phyloP scores from a whole-genome alignment of 2,113 vertebrate species.

The Brienomyrus longianalis region DNA sequence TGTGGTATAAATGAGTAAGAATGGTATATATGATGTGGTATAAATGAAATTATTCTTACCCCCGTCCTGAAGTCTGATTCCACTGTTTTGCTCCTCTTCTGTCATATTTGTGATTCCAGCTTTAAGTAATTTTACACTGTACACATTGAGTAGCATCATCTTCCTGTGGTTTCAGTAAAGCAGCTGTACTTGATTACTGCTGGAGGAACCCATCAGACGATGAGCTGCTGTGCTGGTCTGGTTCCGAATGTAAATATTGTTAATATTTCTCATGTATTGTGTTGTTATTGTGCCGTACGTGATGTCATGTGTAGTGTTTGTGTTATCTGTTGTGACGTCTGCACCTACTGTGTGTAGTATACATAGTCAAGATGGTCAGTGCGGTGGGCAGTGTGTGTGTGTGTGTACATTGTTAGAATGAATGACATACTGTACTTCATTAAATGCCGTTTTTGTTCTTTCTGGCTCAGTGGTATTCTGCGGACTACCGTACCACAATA shows the following conservation, averaged over 20 bases:
- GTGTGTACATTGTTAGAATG: not conserved
- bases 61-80: not conserved
- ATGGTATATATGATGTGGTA: too few relatives aligned
- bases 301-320: too few relatives aligned
- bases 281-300: too few relatives aligned
- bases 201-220: not conserved
- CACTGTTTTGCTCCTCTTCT: not conserved
- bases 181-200: not conserved
- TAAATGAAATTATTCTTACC: not conserved
- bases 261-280: too few relatives aligned
- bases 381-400: too few relatives aligned
- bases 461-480: not conserved
- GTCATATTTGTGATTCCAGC: not conserved
- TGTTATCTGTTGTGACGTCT: too few relatives aligned
- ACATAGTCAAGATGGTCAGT: too few relatives aligned
- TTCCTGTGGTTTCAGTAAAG: not conserved
- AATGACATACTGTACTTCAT: not conserved
- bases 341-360: too few relatives aligned
- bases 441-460: not conserved
- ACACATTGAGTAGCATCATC: not conserved
- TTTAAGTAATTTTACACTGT: not conserved
- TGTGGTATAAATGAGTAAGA: not conserved
- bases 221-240: too few relatives aligned
- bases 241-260: too few relatives aligned
- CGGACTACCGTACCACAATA: not conserved